A percentile compares a stretch with the other conserved stretches of the same genome.
These are phyloP conservation scores for Esox lucius DNA, from an alignment of 2,797 vertebrate genomes.

Conservation along the genomic window DNA sequence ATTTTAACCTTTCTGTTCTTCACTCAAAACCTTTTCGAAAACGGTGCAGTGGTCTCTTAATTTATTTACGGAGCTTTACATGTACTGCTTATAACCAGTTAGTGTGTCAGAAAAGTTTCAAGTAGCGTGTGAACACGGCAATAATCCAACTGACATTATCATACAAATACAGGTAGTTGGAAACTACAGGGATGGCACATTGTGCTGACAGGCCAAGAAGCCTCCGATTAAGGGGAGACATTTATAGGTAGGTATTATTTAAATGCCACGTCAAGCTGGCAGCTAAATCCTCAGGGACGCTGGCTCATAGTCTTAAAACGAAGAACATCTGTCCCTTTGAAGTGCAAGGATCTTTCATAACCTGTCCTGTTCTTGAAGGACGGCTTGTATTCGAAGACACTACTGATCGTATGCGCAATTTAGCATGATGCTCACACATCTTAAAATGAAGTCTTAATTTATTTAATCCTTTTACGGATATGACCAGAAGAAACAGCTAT, in stretches of 20 bases:
- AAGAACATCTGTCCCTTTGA: background rate
- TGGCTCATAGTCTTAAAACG: background rate
- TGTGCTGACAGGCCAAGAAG: constrained; percentile 48
- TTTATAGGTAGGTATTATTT: constrained; percentile 41
- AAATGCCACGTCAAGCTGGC: constrained; percentile 7
- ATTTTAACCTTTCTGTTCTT: too few species aligned
- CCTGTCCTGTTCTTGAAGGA: background rate
- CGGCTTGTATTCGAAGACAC: background rate
- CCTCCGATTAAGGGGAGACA: constrained; percentile 47
- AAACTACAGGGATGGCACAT: constrained; percentile 49
- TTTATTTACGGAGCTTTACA: too few species aligned
- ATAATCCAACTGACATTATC: constrained; percentile 53
- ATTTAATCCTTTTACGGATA: background rate
- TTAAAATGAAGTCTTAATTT: background rate
- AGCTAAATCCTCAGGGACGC: background rate
- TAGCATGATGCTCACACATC: background rate
- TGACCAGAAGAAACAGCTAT: background rate
- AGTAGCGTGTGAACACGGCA: too few species aligned
- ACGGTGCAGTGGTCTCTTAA: too few species aligned
- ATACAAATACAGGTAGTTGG: constrained; percentile 45
- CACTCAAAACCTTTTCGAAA: too few species aligned
- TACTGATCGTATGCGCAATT: background rate
- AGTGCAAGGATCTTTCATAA: background rate
- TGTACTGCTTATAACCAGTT: too few species aligned
- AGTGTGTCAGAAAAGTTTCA: too few species aligned